Conservation (phyloP, 2,797 vertebrate genomes). For the Lateolabrax maculatus region DNA sequence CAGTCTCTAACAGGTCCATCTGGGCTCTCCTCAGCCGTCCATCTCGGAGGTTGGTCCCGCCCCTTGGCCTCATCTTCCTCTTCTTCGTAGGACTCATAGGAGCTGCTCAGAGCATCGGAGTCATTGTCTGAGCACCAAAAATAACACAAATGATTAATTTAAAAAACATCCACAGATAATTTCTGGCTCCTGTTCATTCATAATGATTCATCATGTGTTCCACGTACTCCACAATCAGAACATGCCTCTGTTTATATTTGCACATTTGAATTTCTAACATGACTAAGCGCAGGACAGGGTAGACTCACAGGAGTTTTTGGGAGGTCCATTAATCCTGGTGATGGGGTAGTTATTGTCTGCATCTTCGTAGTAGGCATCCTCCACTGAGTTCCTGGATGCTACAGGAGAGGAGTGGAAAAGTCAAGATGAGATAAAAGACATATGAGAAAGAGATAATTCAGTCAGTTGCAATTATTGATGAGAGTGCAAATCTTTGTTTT, state of each 20-base stretch:
- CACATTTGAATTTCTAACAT: background rate
- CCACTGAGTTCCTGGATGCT: conserved; percentile 88
- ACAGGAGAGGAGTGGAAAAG: background rate
- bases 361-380: conserved; percentile 97
- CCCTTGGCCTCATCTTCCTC: conserved; percentile 96
- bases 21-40: conserved; percentile 91
- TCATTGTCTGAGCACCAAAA: conserved; percentile 91
- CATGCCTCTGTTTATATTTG: background rate
- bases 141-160: conserved; percentile 9
- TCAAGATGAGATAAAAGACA: background rate
- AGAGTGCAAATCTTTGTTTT: conserved; percentile 4
- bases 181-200: background rate
- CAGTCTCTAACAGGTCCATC: conserved; percentile 93
- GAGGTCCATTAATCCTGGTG: conserved; percentile 92
- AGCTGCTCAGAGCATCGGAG: conserved; percentile 97
- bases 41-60: conserved; percentile 87
- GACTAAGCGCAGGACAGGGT: background rate
- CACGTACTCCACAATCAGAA: background rate
- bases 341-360: conserved; percentile 95
- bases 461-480: background rate
- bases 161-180: background rate
- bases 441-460: background rate
- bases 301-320: conserved; percentile 93
- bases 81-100: conserved; percentile 98
- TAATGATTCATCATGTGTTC: too few relatives aligned